phyloP scores from a whole-genome alignment of 2,888 invertebrate species.

The Machimus atricapillus region DNA sequence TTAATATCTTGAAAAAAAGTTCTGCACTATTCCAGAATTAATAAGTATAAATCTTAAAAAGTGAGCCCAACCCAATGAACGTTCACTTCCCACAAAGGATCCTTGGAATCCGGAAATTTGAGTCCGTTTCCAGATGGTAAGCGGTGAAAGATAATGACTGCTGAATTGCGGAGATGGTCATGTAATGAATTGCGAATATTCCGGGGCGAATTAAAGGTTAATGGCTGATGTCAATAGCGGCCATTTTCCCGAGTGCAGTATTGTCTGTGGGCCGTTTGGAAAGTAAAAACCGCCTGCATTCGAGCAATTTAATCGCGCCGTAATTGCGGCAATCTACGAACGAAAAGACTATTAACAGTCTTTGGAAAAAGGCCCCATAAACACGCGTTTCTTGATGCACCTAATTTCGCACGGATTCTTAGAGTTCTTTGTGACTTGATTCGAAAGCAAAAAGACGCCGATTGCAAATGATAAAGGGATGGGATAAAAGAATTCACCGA shows the following conservation, averaged over 20 bases:
- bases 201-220: conserved; percentile 9
- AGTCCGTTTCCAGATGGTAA: neutral
- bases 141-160: conserved; percentile 18
- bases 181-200: conserved; percentile 27
- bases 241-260: neutral
- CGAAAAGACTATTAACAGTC: neutral
- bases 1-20: neutral
- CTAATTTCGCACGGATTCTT: neutral
- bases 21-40: neutral
- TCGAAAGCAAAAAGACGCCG: neutral
- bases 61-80: neutral
- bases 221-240: conserved; percentile 19
- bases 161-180: conserved; percentile 17
- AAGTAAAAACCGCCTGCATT: conserved; percentile 6
- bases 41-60: neutral
- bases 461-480: neutral
- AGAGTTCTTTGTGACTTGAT: neutral
- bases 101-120: neutral
- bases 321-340: neutral
- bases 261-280: neutral
- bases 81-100: conserved; percentile 5
- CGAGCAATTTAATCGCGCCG: neutral
- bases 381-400: neutral
- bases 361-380: neutral
- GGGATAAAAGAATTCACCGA: neutral